Conservation (phyloP, 2,113 vertebrate species). For the Lycaon pictus region DNA sequence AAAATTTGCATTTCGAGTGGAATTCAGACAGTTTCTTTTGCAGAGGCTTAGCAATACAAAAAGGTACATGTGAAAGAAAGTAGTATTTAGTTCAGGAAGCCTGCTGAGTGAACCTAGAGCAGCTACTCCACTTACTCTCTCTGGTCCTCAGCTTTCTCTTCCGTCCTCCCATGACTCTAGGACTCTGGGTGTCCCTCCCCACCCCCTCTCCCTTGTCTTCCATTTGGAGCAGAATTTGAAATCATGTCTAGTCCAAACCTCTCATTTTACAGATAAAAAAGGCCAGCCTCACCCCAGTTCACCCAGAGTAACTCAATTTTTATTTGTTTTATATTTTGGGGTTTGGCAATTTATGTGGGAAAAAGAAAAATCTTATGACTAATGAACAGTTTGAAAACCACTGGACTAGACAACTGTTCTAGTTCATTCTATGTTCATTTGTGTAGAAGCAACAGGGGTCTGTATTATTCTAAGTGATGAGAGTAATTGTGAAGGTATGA, state of each 20-base stretch:
- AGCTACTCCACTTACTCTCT: background rate
- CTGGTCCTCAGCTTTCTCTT: background rate
- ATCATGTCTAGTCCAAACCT: background rate
- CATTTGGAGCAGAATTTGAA: background rate
- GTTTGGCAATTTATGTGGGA: constrained; percentile 16
- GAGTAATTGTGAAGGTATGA: background rate
- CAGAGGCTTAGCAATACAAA: background rate
- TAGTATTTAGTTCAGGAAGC: background rate
- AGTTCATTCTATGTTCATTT: constrained; percentile 24
- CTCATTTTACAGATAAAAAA: background rate
- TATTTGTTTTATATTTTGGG: background rate
- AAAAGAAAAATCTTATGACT: background rate
- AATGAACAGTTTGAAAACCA: constrained; percentile 22
- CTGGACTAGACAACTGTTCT: background rate
- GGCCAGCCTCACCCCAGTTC: background rate
- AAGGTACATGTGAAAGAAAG: background rate
- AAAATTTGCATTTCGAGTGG: background rate
- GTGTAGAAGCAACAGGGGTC: background rate
- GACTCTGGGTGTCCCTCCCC: background rate
- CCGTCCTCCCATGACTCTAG: background rate
- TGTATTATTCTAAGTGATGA: background rate
- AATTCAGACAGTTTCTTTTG: background rate
- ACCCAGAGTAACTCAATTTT: background rate
- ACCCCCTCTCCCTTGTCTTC: background rate
- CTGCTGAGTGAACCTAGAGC: background rate